Evolutionary conservation across 2,797 vertebrate genomes (phyloP).

Genomic region (Anolis apletophallus): DNA sequence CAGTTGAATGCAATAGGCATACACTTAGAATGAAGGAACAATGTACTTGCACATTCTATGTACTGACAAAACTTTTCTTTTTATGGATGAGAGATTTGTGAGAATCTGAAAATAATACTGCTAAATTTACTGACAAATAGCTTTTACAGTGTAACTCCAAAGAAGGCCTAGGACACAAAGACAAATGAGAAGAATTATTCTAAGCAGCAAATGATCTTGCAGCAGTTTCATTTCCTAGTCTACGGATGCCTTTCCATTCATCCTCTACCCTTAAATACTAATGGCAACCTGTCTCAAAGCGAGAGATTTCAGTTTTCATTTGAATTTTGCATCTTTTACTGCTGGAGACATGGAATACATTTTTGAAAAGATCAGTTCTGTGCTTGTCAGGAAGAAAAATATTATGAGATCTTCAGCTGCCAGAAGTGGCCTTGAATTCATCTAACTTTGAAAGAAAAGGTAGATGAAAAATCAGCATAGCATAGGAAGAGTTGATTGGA

Average conservation of each 20-base stretch:
- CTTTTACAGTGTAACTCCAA: too few relatives aligned
- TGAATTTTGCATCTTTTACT: background rate
- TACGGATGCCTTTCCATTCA: background rate
- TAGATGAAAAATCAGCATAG: background rate
- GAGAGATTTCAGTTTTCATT: background rate
- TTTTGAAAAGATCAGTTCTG: slow-evolving; percentile 3
- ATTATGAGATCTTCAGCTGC: background rate
- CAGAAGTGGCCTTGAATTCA: background rate
- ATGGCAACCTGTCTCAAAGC: background rate
- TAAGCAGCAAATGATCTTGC: background rate
- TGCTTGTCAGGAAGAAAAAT: slow-evolving; percentile 14
- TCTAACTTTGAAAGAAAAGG: background rate
- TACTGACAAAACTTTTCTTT: too few relatives aligned
- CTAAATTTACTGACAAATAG: background rate
- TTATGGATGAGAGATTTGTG: background rate
- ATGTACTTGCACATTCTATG: background rate
- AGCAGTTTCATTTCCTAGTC: background rate
- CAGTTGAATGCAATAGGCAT: background rate
- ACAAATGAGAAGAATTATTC: slow-evolving; percentile 1
- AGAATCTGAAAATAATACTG: background rate
- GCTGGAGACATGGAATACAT: background rate
- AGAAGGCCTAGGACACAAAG: background rate
- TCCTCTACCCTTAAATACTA: slow-evolving; percentile 6
- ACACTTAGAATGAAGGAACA: background rate
- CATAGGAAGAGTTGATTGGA: background rate